Evolutionary conservation across 1,140 invertebrate species (phyloP).

Genomic region (Musca vetustissima): DNA sequence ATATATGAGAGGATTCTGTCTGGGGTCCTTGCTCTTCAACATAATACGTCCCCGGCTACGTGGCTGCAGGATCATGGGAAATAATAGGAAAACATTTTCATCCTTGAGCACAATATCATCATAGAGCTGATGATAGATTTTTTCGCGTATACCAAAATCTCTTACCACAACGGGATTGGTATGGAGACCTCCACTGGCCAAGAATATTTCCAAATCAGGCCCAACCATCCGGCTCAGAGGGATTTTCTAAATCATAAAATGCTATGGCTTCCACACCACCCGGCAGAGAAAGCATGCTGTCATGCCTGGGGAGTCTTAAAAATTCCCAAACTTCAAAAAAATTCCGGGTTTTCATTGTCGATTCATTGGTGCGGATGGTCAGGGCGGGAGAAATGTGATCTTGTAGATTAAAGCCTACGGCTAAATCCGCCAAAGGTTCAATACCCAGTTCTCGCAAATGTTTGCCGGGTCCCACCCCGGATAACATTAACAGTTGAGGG

Average conservation of each 20-base stretch:
- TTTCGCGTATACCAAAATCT: slow-evolving; percentile 63
- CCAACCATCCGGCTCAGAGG: slow-evolving; percentile 65
- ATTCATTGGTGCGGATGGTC: slow-evolving; percentile 65
- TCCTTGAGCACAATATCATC: slow-evolving; percentile 56
- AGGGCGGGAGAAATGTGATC: slow-evolving; percentile 77
- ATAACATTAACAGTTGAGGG: no score
- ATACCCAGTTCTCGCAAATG: slow-evolving; percentile 66
- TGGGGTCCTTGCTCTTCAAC: slow-evolving; percentile 69
- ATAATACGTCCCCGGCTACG: slow-evolving; percentile 72
- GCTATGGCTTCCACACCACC: slow-evolving; percentile 80
- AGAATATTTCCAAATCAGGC: slow-evolving; percentile 75
- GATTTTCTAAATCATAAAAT: slow-evolving; percentile 72
- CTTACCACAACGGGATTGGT: slow-evolving; percentile 59
- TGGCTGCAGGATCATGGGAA: slow-evolving; percentile 73
- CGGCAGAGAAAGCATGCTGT: slow-evolving; percentile 70
- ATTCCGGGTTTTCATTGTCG: no score
- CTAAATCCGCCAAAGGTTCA: slow-evolving; percentile 66
- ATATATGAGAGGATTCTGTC: slow-evolving; percentile 76
- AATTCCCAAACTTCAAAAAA: no score
- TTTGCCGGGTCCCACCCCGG: slow-evolving; percentile 70
- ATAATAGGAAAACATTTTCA: slow-evolving; percentile 64
- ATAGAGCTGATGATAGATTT: slow-evolving; percentile 60
- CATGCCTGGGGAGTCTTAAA: slow-evolving; percentile 50
- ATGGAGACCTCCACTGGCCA: slow-evolving; percentile 62
- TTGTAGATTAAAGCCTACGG: slow-evolving; percentile 74